These are phyloP conservation scores for Helicoverpa assulta DNA, from an alignment of 2,888 invertebrate genomes.

Conservation along the genomic window DNA sequence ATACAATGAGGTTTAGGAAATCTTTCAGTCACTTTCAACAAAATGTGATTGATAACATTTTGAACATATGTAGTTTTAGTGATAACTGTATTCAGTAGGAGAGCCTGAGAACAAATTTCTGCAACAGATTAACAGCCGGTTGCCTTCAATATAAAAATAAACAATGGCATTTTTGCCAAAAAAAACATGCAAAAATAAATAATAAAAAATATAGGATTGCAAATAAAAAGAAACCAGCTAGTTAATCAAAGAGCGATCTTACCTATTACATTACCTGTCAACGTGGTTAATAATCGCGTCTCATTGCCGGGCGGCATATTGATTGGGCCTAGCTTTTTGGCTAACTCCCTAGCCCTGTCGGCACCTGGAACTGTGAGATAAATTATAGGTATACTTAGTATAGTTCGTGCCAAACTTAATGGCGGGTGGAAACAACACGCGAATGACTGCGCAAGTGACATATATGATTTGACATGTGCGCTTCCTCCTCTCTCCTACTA, in stretches of 20 bases:
- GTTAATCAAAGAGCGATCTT: neutral
- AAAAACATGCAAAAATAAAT: neutral
- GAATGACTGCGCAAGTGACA: too few species aligned
- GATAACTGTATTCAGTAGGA: too few species aligned
- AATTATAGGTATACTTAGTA: neutral
- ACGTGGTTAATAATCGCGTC: constrained; percentile 83
- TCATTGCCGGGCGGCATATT: constrained; percentile 83
- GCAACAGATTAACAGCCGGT: constrained; percentile 1
- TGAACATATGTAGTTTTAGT: too few species aligned
- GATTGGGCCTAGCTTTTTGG: constrained; percentile 81
- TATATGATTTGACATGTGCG: too few species aligned
- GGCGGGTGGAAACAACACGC: too few species aligned
- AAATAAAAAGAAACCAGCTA: neutral
- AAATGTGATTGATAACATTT: too few species aligned
- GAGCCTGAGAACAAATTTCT: neutral
- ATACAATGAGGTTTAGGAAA: too few species aligned
- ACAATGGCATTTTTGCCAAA: neutral
- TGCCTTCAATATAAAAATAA: neutral
- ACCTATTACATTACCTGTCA: constrained; percentile 75
- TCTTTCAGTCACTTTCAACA: too few species aligned
- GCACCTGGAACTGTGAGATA: constrained; percentile 80
- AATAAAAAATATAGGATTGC: neutral
- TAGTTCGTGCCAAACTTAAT: too few species aligned
- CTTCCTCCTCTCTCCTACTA: too few species aligned
- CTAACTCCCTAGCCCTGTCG: constrained; percentile 84